Evolutionary conservation across 2,113 vertebrate species (phyloP), one percentile per base, ranked within the genome.

Genomic region (Ceyx margarethae): DNA sequence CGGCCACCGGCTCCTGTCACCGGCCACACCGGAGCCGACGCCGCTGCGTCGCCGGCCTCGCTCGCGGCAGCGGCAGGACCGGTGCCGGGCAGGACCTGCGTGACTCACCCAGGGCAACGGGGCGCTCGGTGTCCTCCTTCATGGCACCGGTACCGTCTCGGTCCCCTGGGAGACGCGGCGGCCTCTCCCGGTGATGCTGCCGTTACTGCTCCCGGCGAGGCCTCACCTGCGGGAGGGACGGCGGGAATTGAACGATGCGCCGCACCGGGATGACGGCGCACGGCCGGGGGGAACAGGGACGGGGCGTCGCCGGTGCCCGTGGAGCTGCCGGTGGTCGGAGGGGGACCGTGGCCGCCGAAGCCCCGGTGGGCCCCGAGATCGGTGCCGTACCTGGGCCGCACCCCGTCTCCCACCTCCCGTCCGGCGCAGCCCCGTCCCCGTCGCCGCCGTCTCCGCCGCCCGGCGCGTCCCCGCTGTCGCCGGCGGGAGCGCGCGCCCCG

Each of bases 121-220:
- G 45, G 65, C 26, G 64, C 50, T 89, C 73, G 0, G 20, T 29
- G 40, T 93, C 88, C 85, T 95, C 94, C 90, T 94, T 91, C 94
- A 94, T 93, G 85, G 73, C 81, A 71, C 78, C 69, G 37, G 11
- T 68, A 14, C 62, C 73, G 26, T 20, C 37, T 20, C 45, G 19
- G 4, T 35, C 31, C 45, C 23, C 53, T 8, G 15, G 23, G n/a
- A n/a, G 72, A 25, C 2, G 57, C 13, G 28, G 74, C 12, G 4
- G 56, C 65, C 17, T 33, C 35, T 85, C 26, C n/a, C 14, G 19
- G 51, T 18, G 29, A 28, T 7, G 60, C 25, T 40, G 15, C 37
- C 25, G 19, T 45, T 18, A 29, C 54, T 11, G 60, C 35, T 40
- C 15, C 37, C 25, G 28, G 50, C 19, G 53, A 78, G 81, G 91